Evolutionary conservation across 1,140 invertebrate species (phyloP).

Genomic region (Achroia grisella): DNA sequence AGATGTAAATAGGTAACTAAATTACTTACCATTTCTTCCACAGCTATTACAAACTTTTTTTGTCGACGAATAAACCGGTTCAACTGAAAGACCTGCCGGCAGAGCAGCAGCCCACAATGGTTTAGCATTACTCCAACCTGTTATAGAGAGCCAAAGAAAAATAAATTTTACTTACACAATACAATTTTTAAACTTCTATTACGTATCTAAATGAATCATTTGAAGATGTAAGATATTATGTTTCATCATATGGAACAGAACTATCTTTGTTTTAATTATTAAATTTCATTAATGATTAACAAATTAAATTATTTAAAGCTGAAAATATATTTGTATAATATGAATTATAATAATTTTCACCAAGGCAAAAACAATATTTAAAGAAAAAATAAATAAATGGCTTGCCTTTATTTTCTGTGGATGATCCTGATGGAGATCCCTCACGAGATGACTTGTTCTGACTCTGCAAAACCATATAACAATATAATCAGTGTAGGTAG

Average conservation of each 20-base stretch:
- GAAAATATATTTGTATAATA: no score
- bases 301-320: no score
- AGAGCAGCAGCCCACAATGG: slow-evolving; percentile 45
- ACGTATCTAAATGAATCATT: no score
- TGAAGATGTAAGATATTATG: no score
- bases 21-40: slow-evolving; percentile 58
- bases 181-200: neutral
- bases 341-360: no score
- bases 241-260: no score
- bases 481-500: no score
- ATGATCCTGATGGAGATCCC: slow-evolving; percentile 57
- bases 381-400: neutral
- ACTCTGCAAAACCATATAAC: slow-evolving; percentile 22
- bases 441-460: slow-evolving; percentile 56
- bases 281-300: no score
- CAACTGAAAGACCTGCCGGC: slow-evolving; percentile 58
- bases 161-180: neutral
- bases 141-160: slow-evolving; percentile 3
- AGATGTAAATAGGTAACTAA: no score
- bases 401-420: slow-evolving; percentile 53
- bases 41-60: slow-evolving; percentile 65
- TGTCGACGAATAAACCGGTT: slow-evolving; percentile 44
- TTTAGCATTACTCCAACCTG: slow-evolving; percentile 37
- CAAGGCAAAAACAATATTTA: no score
- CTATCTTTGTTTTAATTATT: no score